phyloP scores from a whole-genome alignment of 2,797 vertebrate genomes.

The Phrynocephalus vlangalii region DNA sequence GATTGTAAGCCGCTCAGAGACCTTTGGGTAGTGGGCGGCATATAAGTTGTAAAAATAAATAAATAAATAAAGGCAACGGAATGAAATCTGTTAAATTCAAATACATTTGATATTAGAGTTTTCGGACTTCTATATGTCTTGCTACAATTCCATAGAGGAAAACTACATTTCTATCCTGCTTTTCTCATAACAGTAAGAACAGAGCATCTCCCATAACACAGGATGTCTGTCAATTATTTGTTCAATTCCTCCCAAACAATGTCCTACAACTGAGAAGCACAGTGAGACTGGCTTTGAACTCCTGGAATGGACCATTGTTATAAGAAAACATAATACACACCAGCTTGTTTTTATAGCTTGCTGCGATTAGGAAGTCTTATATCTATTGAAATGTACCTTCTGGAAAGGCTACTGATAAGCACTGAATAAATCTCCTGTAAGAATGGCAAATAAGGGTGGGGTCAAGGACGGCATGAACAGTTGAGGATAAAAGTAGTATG shows the following conservation, averaged over 20 bases:
- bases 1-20: too few relatives aligned
- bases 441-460: not conserved
- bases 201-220: constrained; percentile 7
- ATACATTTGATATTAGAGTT: not conserved
- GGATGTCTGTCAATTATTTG: constrained; percentile 33
- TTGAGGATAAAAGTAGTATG: not conserved
- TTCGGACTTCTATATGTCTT: not conserved
- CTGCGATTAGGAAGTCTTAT: constrained; percentile 28
- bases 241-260: not conserved
- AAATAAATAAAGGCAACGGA: not conserved
- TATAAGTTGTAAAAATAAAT: too few relatives aligned
- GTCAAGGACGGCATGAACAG: not conserved
- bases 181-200: not conserved
- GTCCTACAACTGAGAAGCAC: constrained; percentile 13
- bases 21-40: too few relatives aligned
- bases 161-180: not conserved
- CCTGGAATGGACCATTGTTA: constrained; percentile 16
- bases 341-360: constrained; percentile 2
- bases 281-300: constrained; percentile 22
- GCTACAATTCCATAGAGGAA: not conserved
- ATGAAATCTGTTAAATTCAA: not conserved
- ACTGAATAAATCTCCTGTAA: not conserved
- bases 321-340: not conserved
- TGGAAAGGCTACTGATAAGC: constrained; percentile 10
- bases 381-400: not conserved